Percentiles rank a stretch among this genome's conserved stretches.
These are phyloP conservation scores for Epizoanthus scotinus DNA, from an alignment of 92 coral and sea anemone genomes.

Conservation along the genomic window DNA sequence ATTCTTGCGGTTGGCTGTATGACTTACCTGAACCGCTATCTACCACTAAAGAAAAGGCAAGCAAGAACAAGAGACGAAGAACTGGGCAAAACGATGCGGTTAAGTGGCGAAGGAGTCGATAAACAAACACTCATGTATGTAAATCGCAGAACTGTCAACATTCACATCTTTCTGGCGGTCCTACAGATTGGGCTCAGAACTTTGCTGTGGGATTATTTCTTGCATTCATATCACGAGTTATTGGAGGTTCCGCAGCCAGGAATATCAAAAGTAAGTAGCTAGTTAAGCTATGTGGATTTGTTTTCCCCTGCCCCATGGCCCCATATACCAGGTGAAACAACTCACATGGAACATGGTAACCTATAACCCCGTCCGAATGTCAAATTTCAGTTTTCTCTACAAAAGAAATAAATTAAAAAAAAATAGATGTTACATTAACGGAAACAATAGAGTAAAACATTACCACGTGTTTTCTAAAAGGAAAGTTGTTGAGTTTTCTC, in stretches of 20 bases:
- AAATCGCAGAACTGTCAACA: conserved; percentile 70
- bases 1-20: conserved; percentile 71
- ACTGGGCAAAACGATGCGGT: conserved; percentile 53
- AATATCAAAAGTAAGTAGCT: conserved; percentile 76
- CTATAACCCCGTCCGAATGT: too few relatives aligned
- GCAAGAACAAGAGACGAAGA: conserved; percentile 64
- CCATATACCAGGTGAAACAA: neutral
- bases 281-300: neutral
- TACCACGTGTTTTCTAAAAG: too few relatives aligned
- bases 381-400: too few relatives aligned
- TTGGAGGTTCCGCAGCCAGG: conserved; percentile 70
- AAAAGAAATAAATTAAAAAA: too few relatives aligned
- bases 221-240: conserved; percentile 75
- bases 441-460: too few relatives aligned
- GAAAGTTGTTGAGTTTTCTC: neutral
- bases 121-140: conserved; percentile 48
- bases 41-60: conserved; percentile 73
- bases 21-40: conserved; percentile 68
- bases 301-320: conserved; percentile 1
- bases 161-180: conserved; percentile 62
- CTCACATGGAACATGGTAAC: too few relatives aligned
- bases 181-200: conserved; percentile 72
- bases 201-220: conserved; percentile 78
- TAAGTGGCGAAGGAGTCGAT: conserved; percentile 45
- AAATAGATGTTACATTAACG: too few relatives aligned